These are phyloP conservation scores for Cololabis saira DNA, from an alignment of 2,113 vertebrate species.

Conservation along the genomic window DNA sequence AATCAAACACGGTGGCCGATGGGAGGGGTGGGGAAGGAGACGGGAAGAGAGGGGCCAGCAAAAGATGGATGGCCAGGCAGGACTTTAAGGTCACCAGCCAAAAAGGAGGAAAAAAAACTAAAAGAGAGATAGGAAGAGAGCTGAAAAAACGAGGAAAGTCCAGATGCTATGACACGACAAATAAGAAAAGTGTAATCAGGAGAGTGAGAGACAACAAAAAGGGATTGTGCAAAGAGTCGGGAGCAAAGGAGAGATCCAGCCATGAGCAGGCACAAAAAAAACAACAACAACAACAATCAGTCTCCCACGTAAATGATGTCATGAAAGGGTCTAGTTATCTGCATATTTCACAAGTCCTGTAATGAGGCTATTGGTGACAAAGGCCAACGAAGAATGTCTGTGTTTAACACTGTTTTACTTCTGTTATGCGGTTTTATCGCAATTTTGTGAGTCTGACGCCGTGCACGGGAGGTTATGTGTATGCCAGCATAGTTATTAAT, in stretches of 20 bases:
- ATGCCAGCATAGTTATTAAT: constrained; percentile 87
- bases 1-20: constrained; percentile 65
- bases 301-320: constrained; percentile 38
- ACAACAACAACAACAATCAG: constrained; percentile 37
- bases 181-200: constrained; percentile 40
- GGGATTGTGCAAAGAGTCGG: constrained; percentile 23
- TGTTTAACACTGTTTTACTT: constrained; percentile 39
- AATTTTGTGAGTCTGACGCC: constrained; percentile 15
- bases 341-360: constrained; percentile 66
- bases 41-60: constrained; percentile 20
- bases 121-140: constrained; percentile 17
- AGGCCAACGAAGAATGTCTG: constrained; percentile 29
- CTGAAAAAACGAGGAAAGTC: constrained; percentile 13
- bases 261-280: constrained; percentile 8
- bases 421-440: constrained; percentile 33
- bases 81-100: constrained; percentile 49
- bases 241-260: constrained; percentile 32
- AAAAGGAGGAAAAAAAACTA: constrained; percentile 14
- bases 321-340: constrained; percentile 48
- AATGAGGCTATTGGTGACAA: constrained; percentile 68
- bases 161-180: background rate
- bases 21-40: constrained; percentile 42
- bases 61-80: constrained; percentile 45
- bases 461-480: constrained; percentile 28
- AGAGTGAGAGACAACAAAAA: constrained; percentile 34